A percentile compares a stretch with the other conserved stretches of the same genome.
Conservation (phyloP, 2,888 invertebrate genomes). For the Melanostoma scalare region DNA sequence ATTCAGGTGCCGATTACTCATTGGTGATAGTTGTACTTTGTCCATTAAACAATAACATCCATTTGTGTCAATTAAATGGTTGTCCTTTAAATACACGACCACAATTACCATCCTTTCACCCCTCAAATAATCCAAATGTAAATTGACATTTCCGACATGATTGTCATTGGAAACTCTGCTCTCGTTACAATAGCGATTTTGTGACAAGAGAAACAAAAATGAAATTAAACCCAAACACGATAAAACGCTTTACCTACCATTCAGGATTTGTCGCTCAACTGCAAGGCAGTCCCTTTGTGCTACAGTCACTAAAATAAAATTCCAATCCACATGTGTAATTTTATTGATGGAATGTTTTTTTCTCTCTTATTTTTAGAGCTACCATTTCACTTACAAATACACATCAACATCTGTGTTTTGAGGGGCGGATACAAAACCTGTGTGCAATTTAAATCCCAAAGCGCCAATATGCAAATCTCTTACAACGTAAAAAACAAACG, state of each 20-base stretch:
- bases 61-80: conserved; percentile 6
- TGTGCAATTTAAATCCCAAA: conserved; percentile 62
- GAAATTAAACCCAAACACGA: conserved; percentile 27
- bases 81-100: not conserved
- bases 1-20: conserved; percentile 27
- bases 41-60: conserved; percentile 11
- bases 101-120: not conserved
- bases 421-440: conserved; percentile 27
- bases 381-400: conserved; percentile 12
- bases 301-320: conserved; percentile 53
- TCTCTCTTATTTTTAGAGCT: conserved; percentile 4
- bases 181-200: conserved; percentile 14
- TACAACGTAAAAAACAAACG: conserved; percentile 29
- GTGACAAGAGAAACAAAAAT: conserved; percentile 12
- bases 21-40: conserved; percentile 30
- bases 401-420: not conserved
- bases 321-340: conserved; percentile 57
- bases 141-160: conserved; percentile 28
- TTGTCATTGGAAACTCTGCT: conserved; percentile 15
- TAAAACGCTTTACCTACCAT: conserved; percentile 1
- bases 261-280: conserved; percentile 1
- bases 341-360: conserved; percentile 41
- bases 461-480: conserved; percentile 52
- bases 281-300: conserved; percentile 45
- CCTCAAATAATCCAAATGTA: not conserved